phyloP scores from a whole-genome alignment of 2,888 invertebrate genomes.

The Norana najaformis region DNA sequence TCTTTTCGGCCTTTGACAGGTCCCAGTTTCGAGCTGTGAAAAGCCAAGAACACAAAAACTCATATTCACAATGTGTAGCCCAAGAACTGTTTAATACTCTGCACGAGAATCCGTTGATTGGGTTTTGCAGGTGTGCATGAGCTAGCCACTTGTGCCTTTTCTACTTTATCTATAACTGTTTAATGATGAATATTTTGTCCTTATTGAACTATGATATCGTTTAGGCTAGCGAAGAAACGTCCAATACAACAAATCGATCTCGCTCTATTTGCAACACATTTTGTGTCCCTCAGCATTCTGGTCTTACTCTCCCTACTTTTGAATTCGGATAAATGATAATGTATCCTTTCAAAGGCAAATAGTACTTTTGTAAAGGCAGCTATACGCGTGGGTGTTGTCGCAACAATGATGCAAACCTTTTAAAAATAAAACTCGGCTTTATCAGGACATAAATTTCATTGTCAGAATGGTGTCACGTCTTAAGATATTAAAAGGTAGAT shows the following conservation, averaged over 20 bases:
- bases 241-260: too few species aligned
- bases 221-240: too few species aligned
- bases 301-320: too few species aligned
- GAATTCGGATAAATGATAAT: background rate
- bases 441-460: too few species aligned
- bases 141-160: too few species aligned
- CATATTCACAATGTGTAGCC: background rate
- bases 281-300: too few species aligned
- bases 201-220: too few species aligned
- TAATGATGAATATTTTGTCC: too few species aligned
- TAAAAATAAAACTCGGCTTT: too few species aligned
- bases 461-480: background rate
- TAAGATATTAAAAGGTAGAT: background rate
- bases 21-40: slow-evolving; percentile 82
- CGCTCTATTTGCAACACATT: too few species aligned
- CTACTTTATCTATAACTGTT: too few species aligned
- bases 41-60: background rate
- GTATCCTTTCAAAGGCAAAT: background rate
- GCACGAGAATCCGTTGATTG: background rate
- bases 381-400: background rate
- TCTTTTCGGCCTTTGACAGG: slow-evolving; percentile 83
- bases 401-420: background rate
- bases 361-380: background rate
- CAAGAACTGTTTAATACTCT: background rate
- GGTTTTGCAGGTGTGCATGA: too few species aligned